Conservation (phyloP, 2,888 invertebrate genomes). For the Agonopterix subpropinquella region DNA sequence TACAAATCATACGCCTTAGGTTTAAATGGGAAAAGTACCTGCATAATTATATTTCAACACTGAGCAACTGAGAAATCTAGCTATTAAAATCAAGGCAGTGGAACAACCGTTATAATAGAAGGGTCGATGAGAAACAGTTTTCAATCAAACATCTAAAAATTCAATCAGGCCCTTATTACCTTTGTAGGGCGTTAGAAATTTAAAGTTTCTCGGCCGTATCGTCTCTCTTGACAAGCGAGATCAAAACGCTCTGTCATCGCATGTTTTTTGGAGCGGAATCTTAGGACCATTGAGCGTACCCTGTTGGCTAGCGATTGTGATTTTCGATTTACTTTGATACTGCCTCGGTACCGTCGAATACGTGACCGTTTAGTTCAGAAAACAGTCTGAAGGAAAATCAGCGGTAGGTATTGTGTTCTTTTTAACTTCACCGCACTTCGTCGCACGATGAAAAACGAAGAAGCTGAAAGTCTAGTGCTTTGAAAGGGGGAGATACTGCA, state of each 20-base stretch:
- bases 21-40: no score
- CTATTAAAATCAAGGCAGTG: no score
- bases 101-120: background rate
- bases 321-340: slow-evolving; percentile 3
- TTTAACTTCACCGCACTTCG: no score
- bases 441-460: no score
- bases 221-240: background rate
- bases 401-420: no score
- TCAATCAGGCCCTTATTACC: background rate
- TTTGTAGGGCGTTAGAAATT: slow-evolving; percentile 3
- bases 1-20: no score
- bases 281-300: background rate
- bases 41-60: no score
- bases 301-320: background rate
- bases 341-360: slow-evolving; percentile 1
- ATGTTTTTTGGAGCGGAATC: background rate
- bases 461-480: no score
- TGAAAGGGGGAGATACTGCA: no score
- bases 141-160: background rate
- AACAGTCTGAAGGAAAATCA: no score
- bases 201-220: background rate
- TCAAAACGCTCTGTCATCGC: slow-evolving; percentile 4
- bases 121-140: background rate
- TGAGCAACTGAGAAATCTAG: no score
- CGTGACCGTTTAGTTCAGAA: background rate